phyloP scores from a whole-genome alignment of 2,797 vertebrate genomes.

The Cheirogaleus major region DNA sequence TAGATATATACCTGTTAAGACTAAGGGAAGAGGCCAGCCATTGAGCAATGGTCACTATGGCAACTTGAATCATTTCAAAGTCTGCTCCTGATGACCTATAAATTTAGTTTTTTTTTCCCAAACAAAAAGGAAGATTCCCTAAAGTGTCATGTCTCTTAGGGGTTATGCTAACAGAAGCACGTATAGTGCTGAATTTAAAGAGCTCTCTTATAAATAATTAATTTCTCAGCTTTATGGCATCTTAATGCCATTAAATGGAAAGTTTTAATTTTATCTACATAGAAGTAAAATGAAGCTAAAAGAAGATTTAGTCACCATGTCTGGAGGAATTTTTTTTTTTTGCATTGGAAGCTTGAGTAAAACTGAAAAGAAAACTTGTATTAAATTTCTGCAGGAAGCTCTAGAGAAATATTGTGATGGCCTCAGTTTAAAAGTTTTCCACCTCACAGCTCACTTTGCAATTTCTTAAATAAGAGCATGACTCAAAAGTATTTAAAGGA shows the following conservation, averaged over 20 bases:
- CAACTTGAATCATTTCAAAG: background rate
- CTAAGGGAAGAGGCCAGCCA: background rate
- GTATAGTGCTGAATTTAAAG: background rate
- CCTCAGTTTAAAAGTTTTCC: conserved; percentile 39
- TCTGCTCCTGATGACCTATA: background rate
- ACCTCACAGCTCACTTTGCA: conserved; percentile 27
- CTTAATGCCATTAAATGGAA: conserved; percentile 5
- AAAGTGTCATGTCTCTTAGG: background rate
- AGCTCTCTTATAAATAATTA: conserved; percentile 23
- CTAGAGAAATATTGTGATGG: conserved; percentile 17
- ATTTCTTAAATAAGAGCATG: conserved; percentile 74
- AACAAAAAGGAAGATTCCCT: conserved; percentile 13
- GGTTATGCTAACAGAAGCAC: conserved; percentile 19
- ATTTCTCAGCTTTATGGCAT: conserved; percentile 13
- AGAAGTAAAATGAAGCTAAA: conserved; percentile 40
- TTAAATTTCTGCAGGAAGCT: conserved; percentile 47
- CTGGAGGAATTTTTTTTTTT: background rate
- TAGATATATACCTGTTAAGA: background rate
- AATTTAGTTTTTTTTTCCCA: background rate
- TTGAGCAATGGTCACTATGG: background rate
- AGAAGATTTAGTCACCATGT: background rate
- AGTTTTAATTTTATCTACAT: conserved; percentile 31
- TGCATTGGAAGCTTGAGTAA: background rate
- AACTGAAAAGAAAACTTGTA: conserved; percentile 7
- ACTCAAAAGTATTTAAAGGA: conserved; percentile 51